Conservation (phyloP, 2,113 vertebrate species). For the Oriolus oriolus region DNA sequence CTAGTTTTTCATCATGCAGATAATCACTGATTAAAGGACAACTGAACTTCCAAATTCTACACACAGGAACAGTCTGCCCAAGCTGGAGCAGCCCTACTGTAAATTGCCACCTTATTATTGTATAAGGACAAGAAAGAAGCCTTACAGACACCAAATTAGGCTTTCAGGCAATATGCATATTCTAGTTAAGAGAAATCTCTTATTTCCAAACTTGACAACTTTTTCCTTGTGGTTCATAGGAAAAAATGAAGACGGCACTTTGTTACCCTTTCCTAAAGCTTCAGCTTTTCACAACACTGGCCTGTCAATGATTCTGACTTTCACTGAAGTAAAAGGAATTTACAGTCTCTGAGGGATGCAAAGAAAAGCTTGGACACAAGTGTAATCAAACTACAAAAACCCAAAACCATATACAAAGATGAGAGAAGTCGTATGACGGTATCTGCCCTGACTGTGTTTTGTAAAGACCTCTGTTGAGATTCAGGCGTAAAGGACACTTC, state of each 20-base stretch:
- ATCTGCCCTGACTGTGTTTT: neutral
- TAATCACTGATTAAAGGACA: neutral
- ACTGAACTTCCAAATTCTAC: neutral
- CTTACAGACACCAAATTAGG: neutral
- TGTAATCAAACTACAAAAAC: neutral
- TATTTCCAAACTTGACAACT: neutral
- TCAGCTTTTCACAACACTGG: neutral
- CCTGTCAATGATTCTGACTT: neutral
- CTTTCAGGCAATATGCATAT: neutral
- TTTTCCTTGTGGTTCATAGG: neutral
- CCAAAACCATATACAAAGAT: neutral
- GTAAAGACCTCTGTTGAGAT: neutral
- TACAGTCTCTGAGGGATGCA: neutral
- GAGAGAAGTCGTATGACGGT: fast-evolving
- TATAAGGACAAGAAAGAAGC: neutral
- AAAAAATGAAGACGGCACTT: neutral
- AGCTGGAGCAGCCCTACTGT: neutral
- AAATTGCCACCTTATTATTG: neutral
- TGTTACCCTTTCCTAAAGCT: neutral
- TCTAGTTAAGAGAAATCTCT: neutral
- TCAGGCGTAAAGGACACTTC: neutral
- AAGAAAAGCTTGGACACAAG: neutral
- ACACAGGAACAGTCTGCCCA: neutral
- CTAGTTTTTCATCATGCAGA: neutral
- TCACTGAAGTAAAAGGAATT: neutral